Percentiles rank a stretch among this genome's conserved stretches.
Conservation (phyloP, 1,140 invertebrate species). For the Batillaria attramentaria region DNA sequence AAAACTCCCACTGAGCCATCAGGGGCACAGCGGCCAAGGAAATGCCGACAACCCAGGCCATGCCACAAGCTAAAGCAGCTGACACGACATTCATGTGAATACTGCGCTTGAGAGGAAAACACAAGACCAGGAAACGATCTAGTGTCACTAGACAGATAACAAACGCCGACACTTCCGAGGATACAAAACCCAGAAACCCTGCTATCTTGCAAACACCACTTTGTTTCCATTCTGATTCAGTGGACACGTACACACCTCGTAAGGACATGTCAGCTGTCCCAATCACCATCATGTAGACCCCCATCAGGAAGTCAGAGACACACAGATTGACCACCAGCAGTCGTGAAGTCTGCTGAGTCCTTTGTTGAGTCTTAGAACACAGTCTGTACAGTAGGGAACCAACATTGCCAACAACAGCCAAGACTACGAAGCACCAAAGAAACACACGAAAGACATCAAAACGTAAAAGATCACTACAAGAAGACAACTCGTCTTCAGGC, state of each 20-base stretch:
- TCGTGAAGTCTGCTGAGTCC: constrained; percentile 12
- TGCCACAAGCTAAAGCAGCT: neutral
- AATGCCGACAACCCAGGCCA: constrained; percentile 36
- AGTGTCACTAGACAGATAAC: too few relatives aligned
- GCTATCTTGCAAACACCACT: constrained; percentile 50
- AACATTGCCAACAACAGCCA: constrained; percentile 48
- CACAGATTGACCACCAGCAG: constrained; percentile 52
- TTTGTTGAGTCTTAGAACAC: too few relatives aligned
- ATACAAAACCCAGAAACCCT: constrained; percentile 54
- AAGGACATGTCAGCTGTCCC: constrained; percentile 54
- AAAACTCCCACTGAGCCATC: constrained; percentile 37
- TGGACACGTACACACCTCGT: constrained; percentile 52
- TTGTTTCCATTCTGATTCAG: constrained; percentile 50
- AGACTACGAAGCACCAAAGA: constrained; percentile 43
- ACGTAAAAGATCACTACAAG: too few relatives aligned
- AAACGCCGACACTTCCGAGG: too few relatives aligned
- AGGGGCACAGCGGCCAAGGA: constrained; percentile 26
- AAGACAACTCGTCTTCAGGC: constrained; percentile 44
- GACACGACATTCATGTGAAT: constrained; percentile 32
- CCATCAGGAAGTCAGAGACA: constrained; percentile 60
- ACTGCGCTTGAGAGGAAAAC: constrained; percentile 52
- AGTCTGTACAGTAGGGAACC: constrained; percentile 40
- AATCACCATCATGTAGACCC: constrained; percentile 61
- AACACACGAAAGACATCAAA: constrained; percentile 35
- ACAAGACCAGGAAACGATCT: constrained; percentile 51